Evolutionary conservation across 2,113 vertebrate species (phyloP).

Genomic region (Nettapus auritus): DNA sequence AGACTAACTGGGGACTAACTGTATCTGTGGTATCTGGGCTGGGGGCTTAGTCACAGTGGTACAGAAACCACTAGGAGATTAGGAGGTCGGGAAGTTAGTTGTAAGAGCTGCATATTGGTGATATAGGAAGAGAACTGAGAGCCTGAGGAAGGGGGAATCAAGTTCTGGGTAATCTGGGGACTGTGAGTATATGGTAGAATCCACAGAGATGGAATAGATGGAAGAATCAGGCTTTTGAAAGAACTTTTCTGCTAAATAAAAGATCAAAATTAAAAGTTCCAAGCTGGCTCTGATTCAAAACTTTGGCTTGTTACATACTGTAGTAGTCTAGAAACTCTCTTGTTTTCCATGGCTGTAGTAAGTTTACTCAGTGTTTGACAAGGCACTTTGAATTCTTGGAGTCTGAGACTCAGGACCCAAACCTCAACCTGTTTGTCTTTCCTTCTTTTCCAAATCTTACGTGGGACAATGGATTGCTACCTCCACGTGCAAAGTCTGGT

Average conservation of each 20-base stretch:
- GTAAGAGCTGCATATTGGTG: accelerated
- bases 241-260: neutral
- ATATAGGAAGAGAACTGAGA: neutral
- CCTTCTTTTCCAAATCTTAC: neutral
- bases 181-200: neutral
- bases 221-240: neutral
- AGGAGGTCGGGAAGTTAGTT: neutral
- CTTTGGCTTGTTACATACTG: neutral
- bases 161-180: neutral
- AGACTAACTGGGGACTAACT: accelerated
- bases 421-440: neutral
- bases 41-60: neutral
- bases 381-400: neutral
- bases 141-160: neutral
- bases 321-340: neutral
- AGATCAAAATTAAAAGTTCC: neutral
- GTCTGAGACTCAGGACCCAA: neutral
- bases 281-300: neutral
- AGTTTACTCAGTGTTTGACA: neutral
- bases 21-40: neutral
- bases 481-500: neutral
- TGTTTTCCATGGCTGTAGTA: neutral
- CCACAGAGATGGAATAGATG: too few relatives aligned
- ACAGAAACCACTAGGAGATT: neutral
- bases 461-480: neutral